These are phyloP conservation scores for Eulithis testata DNA, from an alignment of 2,888 invertebrate species.

Conservation along the genomic window DNA sequence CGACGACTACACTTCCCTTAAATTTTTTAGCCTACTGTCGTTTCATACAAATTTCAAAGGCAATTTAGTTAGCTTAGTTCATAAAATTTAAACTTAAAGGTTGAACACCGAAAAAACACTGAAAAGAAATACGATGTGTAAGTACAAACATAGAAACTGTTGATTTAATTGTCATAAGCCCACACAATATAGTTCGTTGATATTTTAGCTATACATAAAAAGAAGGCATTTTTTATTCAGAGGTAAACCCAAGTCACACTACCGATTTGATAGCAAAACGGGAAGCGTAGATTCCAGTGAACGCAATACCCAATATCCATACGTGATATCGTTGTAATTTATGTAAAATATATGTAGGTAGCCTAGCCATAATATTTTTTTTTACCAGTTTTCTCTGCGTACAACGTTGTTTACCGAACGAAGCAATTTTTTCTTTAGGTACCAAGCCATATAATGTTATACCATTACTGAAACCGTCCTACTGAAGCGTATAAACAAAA, in stretches of 20 bases:
- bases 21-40: constrained; percentile 71
- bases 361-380: background rate
- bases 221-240: no score
- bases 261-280: constrained; percentile 40
- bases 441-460: background rate
- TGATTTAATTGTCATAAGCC: no score
- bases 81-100: no score
- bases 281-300: constrained; percentile 25
- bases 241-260: no score
- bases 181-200: no score
- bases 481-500: constrained; percentile 8
- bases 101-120: no score
- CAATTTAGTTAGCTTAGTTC: constrained; percentile 51
- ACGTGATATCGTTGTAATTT: constrained; percentile 36
- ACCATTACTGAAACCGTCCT: background rate
- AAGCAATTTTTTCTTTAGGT: background rate
- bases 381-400: background rate
- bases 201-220: no score
- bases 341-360: constrained; percentile 7
- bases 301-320: constrained; percentile 10
- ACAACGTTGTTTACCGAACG: background rate
- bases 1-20: constrained; percentile 71
- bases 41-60: constrained; percentile 75
- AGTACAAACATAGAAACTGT: no score
- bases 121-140: no score